phyloP scores from a whole-genome alignment of 2,888 invertebrate genomes.

The Phalera bucephala region DNA sequence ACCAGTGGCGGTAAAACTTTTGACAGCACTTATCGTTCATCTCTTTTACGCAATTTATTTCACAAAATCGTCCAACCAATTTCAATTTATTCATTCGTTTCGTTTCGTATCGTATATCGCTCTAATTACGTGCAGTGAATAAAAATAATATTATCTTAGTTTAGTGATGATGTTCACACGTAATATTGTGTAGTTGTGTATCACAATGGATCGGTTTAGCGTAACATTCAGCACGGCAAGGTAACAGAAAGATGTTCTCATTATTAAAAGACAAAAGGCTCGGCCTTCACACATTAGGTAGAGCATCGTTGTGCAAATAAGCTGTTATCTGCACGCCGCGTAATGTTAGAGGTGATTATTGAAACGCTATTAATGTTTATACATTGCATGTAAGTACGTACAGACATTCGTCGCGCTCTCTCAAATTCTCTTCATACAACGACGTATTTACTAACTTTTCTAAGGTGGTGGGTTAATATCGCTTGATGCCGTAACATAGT shows the following conservation, averaged over 20 bases:
- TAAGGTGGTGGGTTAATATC: slow-evolving; percentile 66
- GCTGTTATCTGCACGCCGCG: slow-evolving; percentile 66
- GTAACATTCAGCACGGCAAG: slow-evolving; percentile 54
- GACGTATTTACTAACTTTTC: slow-evolving; percentile 51
- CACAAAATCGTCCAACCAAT: slow-evolving; percentile 9
- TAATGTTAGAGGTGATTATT: slow-evolving; percentile 74
- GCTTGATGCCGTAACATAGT: slow-evolving; percentile 45
- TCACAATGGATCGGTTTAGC: slow-evolving; percentile 45
- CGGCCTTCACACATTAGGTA: slow-evolving; percentile 79
- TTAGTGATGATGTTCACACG: slow-evolving; percentile 21
- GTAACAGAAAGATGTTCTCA: slow-evolving; percentile 67
- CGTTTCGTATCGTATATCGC: slow-evolving; percentile 15
- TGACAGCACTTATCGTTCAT: slow-evolving; percentile 30
- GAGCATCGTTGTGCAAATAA: slow-evolving; percentile 74
- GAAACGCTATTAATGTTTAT: slow-evolving; percentile 64
- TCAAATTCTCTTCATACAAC: slow-evolving; percentile 42
- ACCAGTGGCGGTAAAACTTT: slow-evolving; percentile 14
- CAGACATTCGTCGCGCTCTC: slow-evolving; percentile 35
- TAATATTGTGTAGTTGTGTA: slow-evolving; percentile 3
- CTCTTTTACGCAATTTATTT: slow-evolving; percentile 16
- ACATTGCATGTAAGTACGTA: slow-evolving; percentile 72
- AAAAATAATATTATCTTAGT: slow-evolving; percentile 15
- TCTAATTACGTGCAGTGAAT: slow-evolving; percentile 18
- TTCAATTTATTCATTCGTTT: slow-evolving; percentile 21
- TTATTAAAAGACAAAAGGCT: slow-evolving; percentile 68